Evolutionary conservation across 1,140 invertebrate species (phyloP), one percentile per base, ranked within the genome.

Genomic region (Pseudomyrmex pallidus): DNA sequence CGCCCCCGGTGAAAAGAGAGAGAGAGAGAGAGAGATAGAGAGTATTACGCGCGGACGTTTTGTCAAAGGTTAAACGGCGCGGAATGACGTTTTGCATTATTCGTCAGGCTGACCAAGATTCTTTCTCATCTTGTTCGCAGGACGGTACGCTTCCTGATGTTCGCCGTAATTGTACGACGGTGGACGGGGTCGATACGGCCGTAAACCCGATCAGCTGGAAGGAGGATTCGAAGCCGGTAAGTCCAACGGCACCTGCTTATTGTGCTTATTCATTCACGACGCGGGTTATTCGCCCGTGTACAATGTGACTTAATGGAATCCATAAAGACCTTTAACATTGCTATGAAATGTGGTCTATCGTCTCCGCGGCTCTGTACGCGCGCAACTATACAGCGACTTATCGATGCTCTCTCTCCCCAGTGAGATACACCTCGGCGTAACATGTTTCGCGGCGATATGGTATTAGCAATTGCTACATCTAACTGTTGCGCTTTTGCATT

Each of bases 171-270:
- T 89, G 86, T 89, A 90, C 90, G 91, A 88, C 88, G 90, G 92
- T 94, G 91, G 92, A 93, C 93, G 92, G 93, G 92, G 91, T 92
- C 91, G 90, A 90, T 85, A 89, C 92, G 90, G 89, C 91, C 91
- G 91, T 94, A 93, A 93, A 92, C 90, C 90, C 90, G 89, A 94
- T 94, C 91, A 90, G 83, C 90, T 92, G 91, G 91, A 92, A 93
- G 91, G 91, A 93, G 35, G 89, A 92, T 91, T 92, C 91, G 88
- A 92, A 92, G 88, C 90, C 90, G 92, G 94, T 94, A 87, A 94
- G 93, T 92, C 87, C 56, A 87, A 72, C 64, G 85, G 64, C 86
- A 87, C 85, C 86, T 87, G 86, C 74, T 87, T 84, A 87, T 87
- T 87, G 86, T 86, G 85, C 85, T 87, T 87, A 84, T 87, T 80